Conservation (phyloP, 2,113 vertebrate species). For the Larimichthys crocea region DNA sequence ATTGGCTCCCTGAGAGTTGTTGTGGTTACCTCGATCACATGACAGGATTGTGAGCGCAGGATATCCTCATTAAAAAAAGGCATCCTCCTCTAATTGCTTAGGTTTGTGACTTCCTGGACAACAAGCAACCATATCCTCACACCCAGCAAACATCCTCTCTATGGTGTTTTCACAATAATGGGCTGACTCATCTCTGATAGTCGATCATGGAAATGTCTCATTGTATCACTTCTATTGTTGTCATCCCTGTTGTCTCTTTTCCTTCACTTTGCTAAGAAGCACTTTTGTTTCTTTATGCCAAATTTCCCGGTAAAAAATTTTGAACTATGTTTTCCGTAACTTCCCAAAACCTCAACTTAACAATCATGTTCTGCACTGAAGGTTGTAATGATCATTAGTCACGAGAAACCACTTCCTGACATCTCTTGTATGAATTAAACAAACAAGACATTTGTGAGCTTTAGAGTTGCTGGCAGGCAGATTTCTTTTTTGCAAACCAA, state of each 20-base stretch:
- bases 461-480: neutral
- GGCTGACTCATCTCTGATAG: slow-evolving; percentile 44
- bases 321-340: neutral
- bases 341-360: neutral
- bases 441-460: neutral
- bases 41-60: slow-evolving; percentile 58
- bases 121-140: slow-evolving; percentile 64
- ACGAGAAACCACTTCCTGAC: neutral
- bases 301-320: neutral
- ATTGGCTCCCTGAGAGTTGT: slow-evolving; percentile 8
- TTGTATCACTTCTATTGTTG: slow-evolving; percentile 27
- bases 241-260: neutral
- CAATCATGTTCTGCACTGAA: neutral
- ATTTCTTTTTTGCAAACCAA: too few species aligned
- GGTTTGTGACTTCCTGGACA: slow-evolving; percentile 72
- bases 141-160: slow-evolving; percentile 66
- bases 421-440: neutral
- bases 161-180: slow-evolving; percentile 26
- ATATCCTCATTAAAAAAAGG: slow-evolving; percentile 65
- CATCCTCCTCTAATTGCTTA: slow-evolving; percentile 64
- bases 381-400: neutral
- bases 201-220: slow-evolving; percentile 34
- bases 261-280: neutral
- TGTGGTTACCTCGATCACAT: slow-evolving; percentile 38
- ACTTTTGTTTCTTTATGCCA: neutral